Base-by-base conservation (phyloP, 2,113 vertebrate species). In the Myotis yumanensis region DNA sequence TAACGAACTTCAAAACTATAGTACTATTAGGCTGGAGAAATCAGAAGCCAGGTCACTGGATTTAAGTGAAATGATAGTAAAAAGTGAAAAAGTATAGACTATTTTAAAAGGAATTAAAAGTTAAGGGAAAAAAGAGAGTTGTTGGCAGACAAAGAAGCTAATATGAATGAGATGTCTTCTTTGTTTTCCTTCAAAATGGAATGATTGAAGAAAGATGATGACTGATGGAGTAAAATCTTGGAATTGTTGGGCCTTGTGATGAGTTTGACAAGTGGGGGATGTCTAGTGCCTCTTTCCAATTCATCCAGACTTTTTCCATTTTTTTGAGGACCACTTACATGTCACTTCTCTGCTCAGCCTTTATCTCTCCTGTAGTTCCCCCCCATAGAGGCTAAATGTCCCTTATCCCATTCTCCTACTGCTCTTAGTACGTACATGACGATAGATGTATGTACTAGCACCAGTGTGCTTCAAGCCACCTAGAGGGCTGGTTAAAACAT, bases 101-200 rank as follows among this genome's bases (percentile, higher is more conserved):
- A 32, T 46, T 52, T 43, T 93, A 46, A 81, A 87, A 64, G 43
- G 32, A 83, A 64, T 64, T 86, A n/a, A 64, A 92, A 77, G 3
- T 59, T 52, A 46, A 69, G n/a, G 4, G 37, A 43, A 46, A 71
- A 9, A n/a, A 86, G 5, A 77, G 7, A 90, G 18, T 80, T 48
- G 3, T 48, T 86, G 16, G 32, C 80, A 92, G 52, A 76, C 28
- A 46, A 66, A 57, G 28, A 54, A 18, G 11, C 5, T 54, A 51
- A 54, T 5, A 85, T 15, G 48, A 83, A 37, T 79, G 48, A 62
- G 71, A 68, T 52, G 7, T 68, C 69, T 79, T 88, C 15, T 57
- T 86, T 82, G 32, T 69, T 95, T 90, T 86, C 66, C 35, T 86
- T 64, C 57, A 64, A 62, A 92, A 64, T 64, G 28, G 18, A 81